phyloP scores from a whole-genome alignment of 1,140 invertebrate species.

The Cydia strobilella region DNA sequence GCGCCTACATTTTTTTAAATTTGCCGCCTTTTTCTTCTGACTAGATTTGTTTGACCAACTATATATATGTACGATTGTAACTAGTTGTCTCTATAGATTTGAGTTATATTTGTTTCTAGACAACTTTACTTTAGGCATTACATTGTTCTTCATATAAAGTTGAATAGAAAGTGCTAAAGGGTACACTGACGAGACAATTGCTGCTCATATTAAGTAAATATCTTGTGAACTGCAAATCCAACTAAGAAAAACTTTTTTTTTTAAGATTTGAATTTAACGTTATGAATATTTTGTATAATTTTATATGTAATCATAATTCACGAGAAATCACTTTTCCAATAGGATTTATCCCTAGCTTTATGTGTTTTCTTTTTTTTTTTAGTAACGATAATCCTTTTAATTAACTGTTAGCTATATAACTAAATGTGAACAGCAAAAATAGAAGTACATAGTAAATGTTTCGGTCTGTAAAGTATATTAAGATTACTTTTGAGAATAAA shows the following conservation, averaged over 20 bases:
- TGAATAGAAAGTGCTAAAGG: neutral
- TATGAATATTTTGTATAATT: constrained; percentile 29
- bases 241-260: neutral
- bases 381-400: neutral
- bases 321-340: constrained; percentile 25
- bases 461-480: constrained; percentile 16
- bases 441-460: constrained; percentile 7
- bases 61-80: neutral
- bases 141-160: neutral
- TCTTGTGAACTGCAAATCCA: neutral
- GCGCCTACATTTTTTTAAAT: no score
- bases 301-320: constrained; percentile 22
- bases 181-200: neutral
- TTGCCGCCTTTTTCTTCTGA: no score
- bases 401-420: constrained; percentile 6
- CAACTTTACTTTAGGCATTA: neutral
- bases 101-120: neutral
- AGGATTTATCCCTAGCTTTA: constrained; percentile 15
- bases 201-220: neutral
- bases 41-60: no score
- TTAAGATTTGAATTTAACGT: constrained; percentile 26
- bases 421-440: constrained; percentile 26
- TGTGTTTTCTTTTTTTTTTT: constrained; percentile 18
- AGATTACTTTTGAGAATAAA: constrained; percentile 26
- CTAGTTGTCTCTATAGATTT: neutral